Percentiles rank a stretch among this genome's conserved stretches.
These are phyloP conservation scores for Peromyscus eremicus DNA, from an alignment of 2,797 vertebrate species.

Conservation along the genomic window DNA sequence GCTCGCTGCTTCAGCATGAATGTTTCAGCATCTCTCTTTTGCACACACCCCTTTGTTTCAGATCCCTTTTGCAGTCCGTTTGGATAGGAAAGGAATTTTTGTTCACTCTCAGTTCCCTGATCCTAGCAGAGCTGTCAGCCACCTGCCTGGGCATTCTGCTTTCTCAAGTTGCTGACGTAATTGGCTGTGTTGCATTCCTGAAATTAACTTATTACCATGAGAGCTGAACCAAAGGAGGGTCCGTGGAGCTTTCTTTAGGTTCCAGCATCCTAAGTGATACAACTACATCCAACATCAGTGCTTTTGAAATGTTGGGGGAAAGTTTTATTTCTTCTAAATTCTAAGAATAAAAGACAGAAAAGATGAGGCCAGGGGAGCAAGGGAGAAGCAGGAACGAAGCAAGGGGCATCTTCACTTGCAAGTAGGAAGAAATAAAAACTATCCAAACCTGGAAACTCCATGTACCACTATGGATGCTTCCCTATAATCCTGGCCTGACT, in stretches of 20 bases:
- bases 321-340: neutral
- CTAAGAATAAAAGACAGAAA: neutral
- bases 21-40: constrained; percentile 50
- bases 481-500: neutral
- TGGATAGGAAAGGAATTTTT: constrained; percentile 7
- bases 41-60: neutral
- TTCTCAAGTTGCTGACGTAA: neutral
- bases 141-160: neutral
- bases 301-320: neutral
- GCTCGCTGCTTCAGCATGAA: constrained; percentile 51
- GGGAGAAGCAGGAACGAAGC: neutral
- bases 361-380: neutral
- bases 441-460: neutral
- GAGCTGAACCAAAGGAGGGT: neutral
- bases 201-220: neutral
- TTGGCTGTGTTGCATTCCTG: neutral
- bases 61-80: constrained; percentile 25
- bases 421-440: constrained; percentile 33
- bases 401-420: neutral
- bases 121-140: neutral
- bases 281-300: neutral
- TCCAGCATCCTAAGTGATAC: neutral
- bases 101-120: neutral
- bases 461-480: neutral
- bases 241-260: neutral